Conservation (phyloP, 2,888 invertebrate species). For the Chloroclystis v-ata region DNA sequence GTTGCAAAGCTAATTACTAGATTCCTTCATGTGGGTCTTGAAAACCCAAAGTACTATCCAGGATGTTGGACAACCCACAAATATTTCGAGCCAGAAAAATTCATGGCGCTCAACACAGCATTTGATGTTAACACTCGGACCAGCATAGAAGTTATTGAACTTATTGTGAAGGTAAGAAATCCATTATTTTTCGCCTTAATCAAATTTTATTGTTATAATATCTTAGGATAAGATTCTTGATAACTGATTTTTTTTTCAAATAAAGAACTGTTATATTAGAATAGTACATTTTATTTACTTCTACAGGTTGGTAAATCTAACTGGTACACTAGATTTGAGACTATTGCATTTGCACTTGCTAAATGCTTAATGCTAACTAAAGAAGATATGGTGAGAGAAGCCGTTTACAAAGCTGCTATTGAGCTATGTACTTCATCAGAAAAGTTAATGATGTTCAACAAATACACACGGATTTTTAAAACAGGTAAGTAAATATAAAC, state of each 20-base stretch:
- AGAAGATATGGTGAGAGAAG: slow-evolving; percentile 60
- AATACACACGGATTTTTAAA: slow-evolving; percentile 73
- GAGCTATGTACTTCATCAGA: slow-evolving; percentile 80
- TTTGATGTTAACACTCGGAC: slow-evolving; percentile 22
- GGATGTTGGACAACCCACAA: slow-evolving; percentile 75
- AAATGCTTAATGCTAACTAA: slow-evolving; percentile 71
- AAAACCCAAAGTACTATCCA: slow-evolving; percentile 74
- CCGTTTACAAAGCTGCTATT: slow-evolving; percentile 71
- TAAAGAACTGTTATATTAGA: too few relatives aligned
- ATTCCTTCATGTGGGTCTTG: slow-evolving; percentile 74
- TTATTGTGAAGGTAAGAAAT: not conserved
- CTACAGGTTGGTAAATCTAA: slow-evolving; percentile 70
- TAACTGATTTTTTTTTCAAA: too few relatives aligned
- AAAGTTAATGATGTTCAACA: slow-evolving; percentile 80
- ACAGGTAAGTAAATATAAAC: slow-evolving; percentile 48
- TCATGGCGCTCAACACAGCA: slow-evolving; percentile 53
- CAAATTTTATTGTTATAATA: not conserved
- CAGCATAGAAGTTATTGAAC: not conserved
- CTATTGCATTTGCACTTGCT: slow-evolving; percentile 81
- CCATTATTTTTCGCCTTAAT: not conserved
- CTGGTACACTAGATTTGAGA: slow-evolving; percentile 74
- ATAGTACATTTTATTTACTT: too few relatives aligned
- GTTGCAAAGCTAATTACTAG: slow-evolving; percentile 63
- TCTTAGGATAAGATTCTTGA: too few relatives aligned
- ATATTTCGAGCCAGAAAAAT: slow-evolving; percentile 64